phyloP scores from a whole-genome alignment of 2,113 vertebrate genomes.

The Phocoena sinus region DNA sequence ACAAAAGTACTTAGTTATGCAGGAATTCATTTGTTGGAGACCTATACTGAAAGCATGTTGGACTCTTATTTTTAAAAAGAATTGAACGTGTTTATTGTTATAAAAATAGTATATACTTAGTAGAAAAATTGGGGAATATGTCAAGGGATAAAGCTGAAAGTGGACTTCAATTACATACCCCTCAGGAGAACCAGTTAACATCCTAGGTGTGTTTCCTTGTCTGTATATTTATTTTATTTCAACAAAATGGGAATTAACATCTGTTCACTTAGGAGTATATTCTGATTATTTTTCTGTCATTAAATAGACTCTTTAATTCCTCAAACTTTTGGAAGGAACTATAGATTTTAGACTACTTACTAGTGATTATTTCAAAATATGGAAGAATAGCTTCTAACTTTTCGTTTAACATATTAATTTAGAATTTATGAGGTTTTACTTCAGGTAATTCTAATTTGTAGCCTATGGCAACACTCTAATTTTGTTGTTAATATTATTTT shows the following conservation, averaged over 20 bases:
- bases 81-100: not conserved
- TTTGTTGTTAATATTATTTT: not conserved
- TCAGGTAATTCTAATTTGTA: not conserved
- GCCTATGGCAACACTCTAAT: not conserved
- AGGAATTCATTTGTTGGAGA: not conserved
- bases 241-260: not conserved
- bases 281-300: not conserved
- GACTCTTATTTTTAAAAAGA: not conserved
- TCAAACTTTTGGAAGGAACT: not conserved
- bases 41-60: not conserved
- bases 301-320: constrained; percentile 1
- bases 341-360: not conserved
- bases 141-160: not conserved
- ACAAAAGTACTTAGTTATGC: not conserved
- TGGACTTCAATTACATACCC: not conserved
- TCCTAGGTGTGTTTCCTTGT: not conserved
- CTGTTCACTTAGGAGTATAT: not conserved
- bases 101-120: not conserved
- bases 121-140: not conserved
- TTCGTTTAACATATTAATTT: not conserved
- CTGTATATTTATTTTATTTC: not conserved
- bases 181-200: not conserved
- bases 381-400: not conserved
- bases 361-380: not conserved
- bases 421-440: not conserved